Conservation (phyloP, 37 sponge, comb jelly and placozoan genomes). For the Aphrocallistes beatrix region DNA sequence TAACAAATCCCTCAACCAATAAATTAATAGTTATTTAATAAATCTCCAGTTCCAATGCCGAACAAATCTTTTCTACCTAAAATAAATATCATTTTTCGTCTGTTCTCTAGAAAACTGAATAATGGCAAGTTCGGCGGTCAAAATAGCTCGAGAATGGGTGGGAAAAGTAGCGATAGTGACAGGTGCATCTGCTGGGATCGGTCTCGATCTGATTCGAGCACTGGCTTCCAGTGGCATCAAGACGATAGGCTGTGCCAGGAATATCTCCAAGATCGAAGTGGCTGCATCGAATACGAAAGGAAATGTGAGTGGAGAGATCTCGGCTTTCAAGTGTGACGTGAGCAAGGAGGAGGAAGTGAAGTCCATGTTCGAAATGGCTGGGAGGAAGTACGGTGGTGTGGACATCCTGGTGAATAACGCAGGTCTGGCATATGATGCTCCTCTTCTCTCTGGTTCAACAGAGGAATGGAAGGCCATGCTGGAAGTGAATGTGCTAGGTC, state of each 20-base stretch:
- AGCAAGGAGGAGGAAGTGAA: slow-evolving; percentile 52
- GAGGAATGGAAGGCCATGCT: slow-evolving; percentile 57
- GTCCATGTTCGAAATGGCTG: slow-evolving; percentile 29
- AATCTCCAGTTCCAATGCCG: no score
- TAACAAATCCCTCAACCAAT: no score
- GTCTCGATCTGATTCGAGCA: background rate
- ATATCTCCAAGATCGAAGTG: background rate
- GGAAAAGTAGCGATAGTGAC: slow-evolving; percentile 10
- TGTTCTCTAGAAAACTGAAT: no score
- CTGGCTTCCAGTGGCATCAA: background rate
- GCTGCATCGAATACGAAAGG: background rate
- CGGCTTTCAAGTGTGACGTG: slow-evolving; percentile 67
- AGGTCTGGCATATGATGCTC: slow-evolving; percentile 43
- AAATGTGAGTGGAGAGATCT: slow-evolving; percentile 24
- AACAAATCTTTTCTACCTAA: no score
- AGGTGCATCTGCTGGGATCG: background rate
- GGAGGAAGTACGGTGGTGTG: slow-evolving; percentile 41
- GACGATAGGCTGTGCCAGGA: background rate
- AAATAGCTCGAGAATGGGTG: background rate
- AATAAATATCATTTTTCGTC: no score
- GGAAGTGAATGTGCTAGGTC: slow-evolving; percentile 62
- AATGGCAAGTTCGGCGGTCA: no score
- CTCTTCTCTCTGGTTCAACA: slow-evolving; percentile 41
- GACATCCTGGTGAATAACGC: slow-evolving; percentile 74
- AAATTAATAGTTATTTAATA: no score